Percentiles rank a stretch among this genome's conserved stretches.
phyloP scores from a whole-genome alignment of 1,140 invertebrate species.

The Drosophila repleta region DNA sequence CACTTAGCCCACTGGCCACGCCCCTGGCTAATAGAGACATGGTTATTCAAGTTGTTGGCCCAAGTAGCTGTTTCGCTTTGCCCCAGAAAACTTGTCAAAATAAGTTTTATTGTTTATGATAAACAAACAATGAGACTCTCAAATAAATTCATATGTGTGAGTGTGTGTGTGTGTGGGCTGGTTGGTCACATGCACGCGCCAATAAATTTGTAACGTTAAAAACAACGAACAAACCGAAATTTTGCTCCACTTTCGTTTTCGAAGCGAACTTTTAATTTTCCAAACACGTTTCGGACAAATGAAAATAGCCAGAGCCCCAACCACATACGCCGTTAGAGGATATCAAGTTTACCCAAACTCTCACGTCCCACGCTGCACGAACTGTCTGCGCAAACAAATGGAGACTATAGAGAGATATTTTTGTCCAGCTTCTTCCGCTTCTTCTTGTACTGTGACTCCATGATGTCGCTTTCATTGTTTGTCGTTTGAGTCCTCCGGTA shows the following conservation, averaged over 20 bases:
- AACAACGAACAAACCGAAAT: conserved; percentile 44
- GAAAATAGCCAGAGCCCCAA: conserved; percentile 55
- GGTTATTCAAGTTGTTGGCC: conserved; percentile 30
- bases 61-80: conserved; percentile 61
- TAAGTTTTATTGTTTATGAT: conserved; percentile 80
- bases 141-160: not conserved
- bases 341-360: conserved; percentile 6
- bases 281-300: conserved; percentile 74
- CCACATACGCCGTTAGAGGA: not conserved
- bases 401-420: conserved; percentile 48
- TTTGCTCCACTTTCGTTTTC: conserved; percentile 66
- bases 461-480: conserved; percentile 35
- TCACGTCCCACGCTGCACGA: conserved; percentile 32
- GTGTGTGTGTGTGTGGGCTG: not conserved
- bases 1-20: not conserved
- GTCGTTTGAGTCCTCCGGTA: conserved; percentile 9
- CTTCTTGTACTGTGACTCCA: not conserved
- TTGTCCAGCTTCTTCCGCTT: conserved; percentile 30
- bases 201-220: conserved; percentile 56
- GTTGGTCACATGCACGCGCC: conserved; percentile 23
- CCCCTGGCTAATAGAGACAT: conserved; percentile 50
- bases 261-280: conserved; percentile 71
- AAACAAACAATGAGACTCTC: conserved; percentile 58
- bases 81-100: conserved; percentile 65
- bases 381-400: conserved; percentile 60